Evolutionary conservation across 2,888 invertebrate species (phyloP).

Genomic region (Nomada fabriciana): DNA sequence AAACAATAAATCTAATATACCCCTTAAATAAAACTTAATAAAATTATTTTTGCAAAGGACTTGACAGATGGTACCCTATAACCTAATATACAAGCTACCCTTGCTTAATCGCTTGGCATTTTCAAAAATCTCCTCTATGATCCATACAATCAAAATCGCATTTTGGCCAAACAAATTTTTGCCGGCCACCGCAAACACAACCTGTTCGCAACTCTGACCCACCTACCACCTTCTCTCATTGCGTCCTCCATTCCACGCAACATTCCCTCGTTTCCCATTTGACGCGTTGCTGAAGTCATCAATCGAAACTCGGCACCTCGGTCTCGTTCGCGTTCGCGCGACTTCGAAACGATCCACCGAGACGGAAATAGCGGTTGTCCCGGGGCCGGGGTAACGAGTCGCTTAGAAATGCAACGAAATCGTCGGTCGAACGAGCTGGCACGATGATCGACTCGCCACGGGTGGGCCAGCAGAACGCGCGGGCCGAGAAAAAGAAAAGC

Average conservation of each 20-base stretch:
- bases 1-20: no score
- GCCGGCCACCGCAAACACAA: no score
- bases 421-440: conserved; percentile 64
- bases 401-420: conserved; percentile 75
- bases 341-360: conserved; percentile 25
- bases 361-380: conserved; percentile 29
- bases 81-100: no score
- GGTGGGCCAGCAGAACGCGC: conserved; percentile 62
- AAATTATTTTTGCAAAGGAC: no score
- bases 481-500: conserved; percentile 57
- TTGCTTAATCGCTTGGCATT: no score
- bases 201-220: background rate
- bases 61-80: no score
- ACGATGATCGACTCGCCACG: conserved; percentile 73
- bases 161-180: no score
- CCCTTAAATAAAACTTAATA: no score
- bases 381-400: conserved; percentile 29
- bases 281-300: conserved; percentile 44
- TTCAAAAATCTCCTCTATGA: no score
- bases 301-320: conserved; percentile 19
- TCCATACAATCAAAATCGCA: no score
- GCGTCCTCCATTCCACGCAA: background rate
- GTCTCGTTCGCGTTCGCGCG: conserved; percentile 25
- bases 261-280: background rate
- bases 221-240: background rate